A percentile compares a stretch with the other conserved stretches of the same genome.
These are phyloP conservation scores for Mormyrus proboscirostris DNA, from an alignment of 2,797 vertebrate species.

Conservation along the genomic window DNA sequence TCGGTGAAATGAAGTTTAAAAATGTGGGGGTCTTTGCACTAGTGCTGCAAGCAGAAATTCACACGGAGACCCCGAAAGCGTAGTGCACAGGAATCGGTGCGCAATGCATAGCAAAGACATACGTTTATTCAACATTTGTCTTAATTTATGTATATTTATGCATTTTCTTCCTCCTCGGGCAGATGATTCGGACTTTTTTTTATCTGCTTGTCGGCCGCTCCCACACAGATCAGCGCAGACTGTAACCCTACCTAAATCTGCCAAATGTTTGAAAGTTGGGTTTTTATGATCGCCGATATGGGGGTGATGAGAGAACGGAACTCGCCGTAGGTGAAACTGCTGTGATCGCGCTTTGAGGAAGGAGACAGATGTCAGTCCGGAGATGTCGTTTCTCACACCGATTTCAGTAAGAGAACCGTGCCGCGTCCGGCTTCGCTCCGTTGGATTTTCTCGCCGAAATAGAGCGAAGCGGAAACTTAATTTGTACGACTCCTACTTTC, in stretches of 20 bases:
- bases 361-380: background rate
- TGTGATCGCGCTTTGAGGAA: constrained; percentile 8
- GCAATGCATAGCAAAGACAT: background rate
- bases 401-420: background rate
- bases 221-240: background rate
- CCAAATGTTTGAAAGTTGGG: constrained; percentile 22
- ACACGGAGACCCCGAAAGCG: background rate
- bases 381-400: background rate
- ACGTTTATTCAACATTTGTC: constrained; percentile 16
- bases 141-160: constrained; percentile 16
- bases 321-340: background rate
- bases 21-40: background rate
- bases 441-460: background rate
- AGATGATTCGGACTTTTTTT: constrained; percentile 3
- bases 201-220: constrained; percentile 13
- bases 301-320: constrained; percentile 2
- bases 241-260: background rate
- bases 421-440: background rate
- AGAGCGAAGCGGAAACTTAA: background rate
- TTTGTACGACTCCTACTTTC: background rate
- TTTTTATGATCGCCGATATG: constrained; percentile 4
- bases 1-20: background rate
- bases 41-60: background rate
- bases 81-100: background rate
- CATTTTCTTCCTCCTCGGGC: background rate